Evolutionary conservation across 64 coral and sea anemone genomes (phyloP).

Genomic region (Cladopsammia gracilis): DNA sequence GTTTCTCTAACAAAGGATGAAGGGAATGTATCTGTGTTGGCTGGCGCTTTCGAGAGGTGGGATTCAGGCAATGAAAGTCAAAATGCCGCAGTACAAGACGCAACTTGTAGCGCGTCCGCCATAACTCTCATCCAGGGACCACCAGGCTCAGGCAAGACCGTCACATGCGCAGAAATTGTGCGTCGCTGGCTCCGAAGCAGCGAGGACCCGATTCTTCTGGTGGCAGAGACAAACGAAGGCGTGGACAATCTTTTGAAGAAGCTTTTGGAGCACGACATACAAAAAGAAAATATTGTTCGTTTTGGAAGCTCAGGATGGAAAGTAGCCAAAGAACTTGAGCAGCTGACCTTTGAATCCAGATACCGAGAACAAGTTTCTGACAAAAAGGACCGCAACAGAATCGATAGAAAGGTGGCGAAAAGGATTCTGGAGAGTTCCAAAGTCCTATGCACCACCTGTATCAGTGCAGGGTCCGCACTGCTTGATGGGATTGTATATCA

Average conservation of each 20-base stretch:
- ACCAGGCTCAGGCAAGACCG: conserved; percentile 89
- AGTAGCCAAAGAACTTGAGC: conserved; percentile 54
- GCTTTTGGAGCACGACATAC: conserved; percentile 56
- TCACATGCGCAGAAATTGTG: conserved; percentile 79
- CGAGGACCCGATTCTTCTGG: conserved; percentile 40
- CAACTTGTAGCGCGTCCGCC: conserved; percentile 3
- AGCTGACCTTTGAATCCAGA: conserved; percentile 67
- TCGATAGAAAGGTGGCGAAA: conserved; percentile 63
- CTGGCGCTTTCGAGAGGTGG: background rate
- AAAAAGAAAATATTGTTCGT: conserved; percentile 56
- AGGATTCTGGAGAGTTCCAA: conserved; percentile 62
- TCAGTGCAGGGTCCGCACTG: conserved; percentile 74
- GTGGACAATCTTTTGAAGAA: conserved; percentile 90
- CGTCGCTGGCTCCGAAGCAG: conserved; percentile 28
- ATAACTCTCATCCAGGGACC: conserved; percentile 88
- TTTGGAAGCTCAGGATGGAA: conserved; percentile 85
- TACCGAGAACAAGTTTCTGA: conserved; percentile 39
- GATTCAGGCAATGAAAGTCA: conserved; percentile 69
- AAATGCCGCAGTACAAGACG: conserved; percentile 66
- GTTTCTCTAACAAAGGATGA: background rate
- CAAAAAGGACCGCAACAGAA: conserved; percentile 25
- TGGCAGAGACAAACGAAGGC: conserved; percentile 89
- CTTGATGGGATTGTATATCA: conserved; percentile 69
- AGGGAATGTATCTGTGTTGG: background rate
- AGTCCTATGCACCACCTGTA: conserved; percentile 82